Conservation (phyloP, 2,888 invertebrate species). For the Luperina nickerlii region DNA sequence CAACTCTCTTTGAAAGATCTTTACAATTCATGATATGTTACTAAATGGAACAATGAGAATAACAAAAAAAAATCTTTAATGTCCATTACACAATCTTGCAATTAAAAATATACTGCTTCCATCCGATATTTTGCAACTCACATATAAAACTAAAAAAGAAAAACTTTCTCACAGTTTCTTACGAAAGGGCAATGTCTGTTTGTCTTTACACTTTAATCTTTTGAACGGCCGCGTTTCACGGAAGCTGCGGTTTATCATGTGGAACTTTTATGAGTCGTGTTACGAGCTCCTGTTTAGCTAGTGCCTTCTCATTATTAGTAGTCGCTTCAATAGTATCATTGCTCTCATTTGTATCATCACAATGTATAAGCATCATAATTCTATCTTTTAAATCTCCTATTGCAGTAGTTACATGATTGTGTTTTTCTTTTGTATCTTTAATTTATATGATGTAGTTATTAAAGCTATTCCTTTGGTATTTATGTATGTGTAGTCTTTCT, state of each 20-base stretch:
- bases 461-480: not conserved
- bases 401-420: not conserved
- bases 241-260: constrained; percentile 63
- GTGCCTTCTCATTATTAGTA: constrained; percentile 3
- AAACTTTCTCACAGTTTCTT: constrained; percentile 58
- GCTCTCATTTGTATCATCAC: constrained; percentile 6
- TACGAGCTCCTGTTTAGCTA: constrained; percentile 41
- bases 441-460: not conserved
- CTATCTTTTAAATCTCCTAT: not conserved
- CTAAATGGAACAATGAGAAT: constrained; percentile 2
- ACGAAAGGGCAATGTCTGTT: constrained; percentile 64
- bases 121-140: constrained; percentile 39
- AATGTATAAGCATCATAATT: not conserved
- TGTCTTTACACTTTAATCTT: constrained; percentile 64
- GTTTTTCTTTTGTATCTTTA: not conserved
- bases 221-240: constrained; percentile 62
- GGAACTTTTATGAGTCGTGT: constrained; percentile 48
- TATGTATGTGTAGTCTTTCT: fast-evolving
- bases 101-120: constrained; percentile 15
- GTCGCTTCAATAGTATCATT: constrained; percentile 3
- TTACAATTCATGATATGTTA: constrained; percentile 11
- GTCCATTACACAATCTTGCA: constrained; percentile 16
- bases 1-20: not conserved
- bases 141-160: constrained; percentile 41
- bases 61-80: not conserved